These are phyloP conservation scores for Heliconius ismenius DNA, from an alignment of 2,888 invertebrate genomes.

Conservation along the genomic window DNA sequence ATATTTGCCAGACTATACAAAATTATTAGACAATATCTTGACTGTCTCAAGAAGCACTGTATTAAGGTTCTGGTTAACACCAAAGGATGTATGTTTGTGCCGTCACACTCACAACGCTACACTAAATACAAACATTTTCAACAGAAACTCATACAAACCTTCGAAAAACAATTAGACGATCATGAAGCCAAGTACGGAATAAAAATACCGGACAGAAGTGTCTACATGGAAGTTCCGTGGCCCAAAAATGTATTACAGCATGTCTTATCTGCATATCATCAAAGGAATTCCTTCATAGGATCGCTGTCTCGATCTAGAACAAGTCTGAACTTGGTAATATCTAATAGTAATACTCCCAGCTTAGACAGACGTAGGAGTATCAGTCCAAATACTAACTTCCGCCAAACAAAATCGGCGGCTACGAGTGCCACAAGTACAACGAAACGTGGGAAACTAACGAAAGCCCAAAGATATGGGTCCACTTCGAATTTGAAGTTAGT, in stretches of 20 bases:
- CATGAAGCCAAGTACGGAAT: conserved; percentile 74
- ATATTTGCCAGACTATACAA: too few relatives aligned
- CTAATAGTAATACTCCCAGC: conserved; percentile 63
- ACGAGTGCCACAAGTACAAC: conserved; percentile 58
- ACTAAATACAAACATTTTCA: conserved; percentile 48
- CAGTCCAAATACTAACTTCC: conserved; percentile 54
- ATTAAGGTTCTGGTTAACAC: conserved; percentile 23
- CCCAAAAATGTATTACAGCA: conserved; percentile 75
- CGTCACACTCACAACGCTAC: conserved; percentile 52
- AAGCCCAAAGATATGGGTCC: conserved; percentile 65
- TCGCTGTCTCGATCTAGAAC: conserved; percentile 81
- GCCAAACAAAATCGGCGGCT: conserved; percentile 59
- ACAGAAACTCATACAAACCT: conserved; percentile 66
- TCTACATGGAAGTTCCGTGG: conserved; percentile 69
- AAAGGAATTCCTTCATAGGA: conserved; percentile 76
- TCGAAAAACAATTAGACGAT: conserved; percentile 71
- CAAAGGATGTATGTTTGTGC: conserved; percentile 51
- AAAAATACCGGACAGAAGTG: conserved; percentile 61
- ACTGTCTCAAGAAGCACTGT: neutral
- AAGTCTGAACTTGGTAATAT: conserved; percentile 69
- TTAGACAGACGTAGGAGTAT: conserved; percentile 64
- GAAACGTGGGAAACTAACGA: conserved; percentile 60
- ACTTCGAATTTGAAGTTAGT: conserved; percentile 71
- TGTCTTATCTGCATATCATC: conserved; percentile 66
- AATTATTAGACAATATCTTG: neutral